Evolutionary conservation across 37 sponge, comb jelly and placozoan species (phyloP), one percentile per base, ranked within the genome.

Genomic region (Tethya wilhelma): DNA sequence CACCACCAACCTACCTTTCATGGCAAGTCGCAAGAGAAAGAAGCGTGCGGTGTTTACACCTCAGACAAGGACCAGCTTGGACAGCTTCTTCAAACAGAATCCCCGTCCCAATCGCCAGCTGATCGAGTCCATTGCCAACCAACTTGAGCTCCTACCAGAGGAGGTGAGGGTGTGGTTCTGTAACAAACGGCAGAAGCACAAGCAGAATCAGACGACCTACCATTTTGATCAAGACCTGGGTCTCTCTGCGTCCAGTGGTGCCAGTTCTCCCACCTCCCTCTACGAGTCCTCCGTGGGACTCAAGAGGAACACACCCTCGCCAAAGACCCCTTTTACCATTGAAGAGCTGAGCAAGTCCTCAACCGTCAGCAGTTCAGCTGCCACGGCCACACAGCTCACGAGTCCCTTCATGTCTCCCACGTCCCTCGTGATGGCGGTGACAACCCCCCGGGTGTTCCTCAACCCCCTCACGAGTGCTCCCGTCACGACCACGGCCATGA

Each of bases 91-190:
- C 75, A 56, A 53, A 4, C 74, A 76, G 32, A 86, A 95, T 45
- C 89, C 89, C 1, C 67, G 84, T 11, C 95, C 95, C 29, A 88
- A 87, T 42, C 88, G 95, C 38, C 66, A 66, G 22, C 32, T 70
- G 38, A 87, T 95, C 33, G 95, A 95, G 53, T 62, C 56, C 25
- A 62, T 95, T 11, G 82, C 95, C 36, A 63, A 82, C 32, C 71
- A 95, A 17, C 86, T 90, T 4, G 91, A 82, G 59, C 77, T 95
- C 19, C 91, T 95, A 0, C 91, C 91, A 4, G 95, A 95, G 57
- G 95, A 95, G 78, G 91, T 95, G 40, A 80, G 95, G 1, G 91
- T 95, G 34, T 95, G 95, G 95, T 95, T 95, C 39, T 95, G 95
- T 73, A 95, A 95, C 89, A 95, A 95, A 59, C 68, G 95, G 1